Evolutionary conservation across 2,888 invertebrate species (phyloP).

Genomic region (Shargacucullia verbasci): DNA sequence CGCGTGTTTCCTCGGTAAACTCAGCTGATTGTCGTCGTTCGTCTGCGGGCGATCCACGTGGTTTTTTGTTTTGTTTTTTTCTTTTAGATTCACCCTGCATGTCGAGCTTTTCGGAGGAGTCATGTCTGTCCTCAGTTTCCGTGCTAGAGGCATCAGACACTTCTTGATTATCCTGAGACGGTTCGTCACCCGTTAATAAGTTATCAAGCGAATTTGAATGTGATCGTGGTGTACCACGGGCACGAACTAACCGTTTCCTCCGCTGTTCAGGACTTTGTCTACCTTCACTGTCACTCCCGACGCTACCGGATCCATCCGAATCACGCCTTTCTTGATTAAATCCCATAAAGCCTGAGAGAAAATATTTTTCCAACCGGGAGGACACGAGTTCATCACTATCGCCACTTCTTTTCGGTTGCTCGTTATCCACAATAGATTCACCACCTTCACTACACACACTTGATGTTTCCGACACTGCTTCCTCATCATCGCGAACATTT

Average conservation of each 20-base stretch:
- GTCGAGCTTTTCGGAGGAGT: constrained; percentile 92
- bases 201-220: constrained; percentile 95
- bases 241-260: constrained; percentile 93
- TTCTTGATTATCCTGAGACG: constrained; percentile 86
- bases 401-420: constrained; percentile 86
- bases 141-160: constrained; percentile 93
- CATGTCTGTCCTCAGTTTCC: constrained; percentile 91
- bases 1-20: constrained; percentile 89
- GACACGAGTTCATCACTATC: constrained; percentile 94
- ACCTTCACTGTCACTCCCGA: constrained; percentile 97
- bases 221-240: constrained; percentile 94
- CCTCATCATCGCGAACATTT: constrained; percentile 88
- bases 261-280: constrained; percentile 96
- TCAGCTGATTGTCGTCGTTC: constrained; percentile 91
- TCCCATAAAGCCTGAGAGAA: constrained; percentile 95
- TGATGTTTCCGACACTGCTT: constrained; percentile 94
- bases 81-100: constrained; percentile 95
- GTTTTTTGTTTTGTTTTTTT: constrained; percentile 94
- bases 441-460: constrained; percentile 95
- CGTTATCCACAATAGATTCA: constrained; percentile 92
- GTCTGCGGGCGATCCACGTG: constrained; percentile 88
- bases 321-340: constrained; percentile 93
- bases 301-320: constrained; percentile 95
- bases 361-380: constrained; percentile 96
- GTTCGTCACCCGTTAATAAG: constrained; percentile 91